These are phyloP conservation scores for Heliconius himera DNA, from an alignment of 1,140 invertebrate species.

Conservation along the genomic window DNA sequence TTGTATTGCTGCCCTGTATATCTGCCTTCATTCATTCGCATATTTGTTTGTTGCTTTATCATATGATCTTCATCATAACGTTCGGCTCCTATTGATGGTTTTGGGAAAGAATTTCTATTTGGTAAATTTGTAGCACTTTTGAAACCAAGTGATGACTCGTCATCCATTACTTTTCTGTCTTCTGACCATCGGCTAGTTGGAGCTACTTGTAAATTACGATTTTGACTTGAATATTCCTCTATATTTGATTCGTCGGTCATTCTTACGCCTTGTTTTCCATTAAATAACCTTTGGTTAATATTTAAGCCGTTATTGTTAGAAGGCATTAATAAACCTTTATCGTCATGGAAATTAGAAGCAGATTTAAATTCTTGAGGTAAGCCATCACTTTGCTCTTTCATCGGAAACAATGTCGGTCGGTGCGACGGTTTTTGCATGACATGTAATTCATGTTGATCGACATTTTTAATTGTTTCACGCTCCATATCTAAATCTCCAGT, in stretches of 20 bases:
- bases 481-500: neutral
- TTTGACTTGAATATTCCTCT: neutral
- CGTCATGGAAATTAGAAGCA: neutral
- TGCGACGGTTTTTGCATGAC: neutral
- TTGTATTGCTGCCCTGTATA: constrained; percentile 7
- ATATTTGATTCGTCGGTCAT: neutral
- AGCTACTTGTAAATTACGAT: neutral
- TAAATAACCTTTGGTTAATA: neutral
- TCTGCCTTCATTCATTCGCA: constrained; percentile 3
- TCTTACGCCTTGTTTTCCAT: constrained; percentile 1
- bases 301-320: neutral
- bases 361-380: neutral
- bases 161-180: neutral
- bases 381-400: neutral
- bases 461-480: neutral
- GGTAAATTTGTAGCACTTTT: neutral
- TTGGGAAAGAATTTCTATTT: neutral
- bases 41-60: constrained; percentile 16
- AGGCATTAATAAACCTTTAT: neutral
- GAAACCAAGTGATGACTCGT: neutral
- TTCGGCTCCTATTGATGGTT: neutral
- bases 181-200: neutral
- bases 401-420: neutral
- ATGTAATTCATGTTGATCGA: neutral
- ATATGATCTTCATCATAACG: neutral